Evolutionary conservation across 2,113 vertebrate species (phyloP), one percentile per base, ranked within the genome.

Genomic region (Piaya cayana): DNA sequence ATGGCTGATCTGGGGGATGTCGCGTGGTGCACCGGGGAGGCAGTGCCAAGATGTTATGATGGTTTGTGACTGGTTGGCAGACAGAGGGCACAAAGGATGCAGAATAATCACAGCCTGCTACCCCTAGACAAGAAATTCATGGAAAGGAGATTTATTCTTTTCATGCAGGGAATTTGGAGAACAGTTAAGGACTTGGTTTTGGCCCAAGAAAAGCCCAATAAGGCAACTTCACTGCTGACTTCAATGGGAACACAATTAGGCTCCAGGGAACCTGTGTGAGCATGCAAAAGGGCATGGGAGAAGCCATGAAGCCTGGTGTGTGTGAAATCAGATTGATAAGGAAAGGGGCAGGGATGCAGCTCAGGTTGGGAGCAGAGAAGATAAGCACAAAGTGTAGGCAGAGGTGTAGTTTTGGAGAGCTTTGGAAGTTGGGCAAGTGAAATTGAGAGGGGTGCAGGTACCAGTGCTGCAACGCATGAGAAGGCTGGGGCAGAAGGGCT

Each of bases 381-480:
- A 96, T 94, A 97, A 97, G 77, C 53, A 12, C 83, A 9, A 80
- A 87, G 92, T 94, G 93, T 96, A 63, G 93, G 95, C 96, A 95
- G 92, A 91, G 95, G 91, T 94, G 95, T 83, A 96, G 96, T 43
- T 91, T 60, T 96, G 95, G 87, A 96, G 92, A 93, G 85, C 45
- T 93, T 47, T 86, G 92, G 91, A 71, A 89, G 75, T 91, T 96
- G 94, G 92, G 96, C 87, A 92, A 96, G 93, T 94, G 96, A 60
- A 91, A 53, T 75, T 29, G 80, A 49, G 59, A 43, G 71, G 79
- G 52, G 23, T 55, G 67, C 58, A 82, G 87, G 78, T 70, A 93
- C 43, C 76, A 82, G 59, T 20, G 55, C 93, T 90, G 90, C 68
- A 88, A 65, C 2, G 18, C 75, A 56, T 5, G 16, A 86, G 50